These are phyloP conservation scores for Drosophila sordidula DNA, from an alignment of 2,888 invertebrate species.

Conservation along the genomic window DNA sequence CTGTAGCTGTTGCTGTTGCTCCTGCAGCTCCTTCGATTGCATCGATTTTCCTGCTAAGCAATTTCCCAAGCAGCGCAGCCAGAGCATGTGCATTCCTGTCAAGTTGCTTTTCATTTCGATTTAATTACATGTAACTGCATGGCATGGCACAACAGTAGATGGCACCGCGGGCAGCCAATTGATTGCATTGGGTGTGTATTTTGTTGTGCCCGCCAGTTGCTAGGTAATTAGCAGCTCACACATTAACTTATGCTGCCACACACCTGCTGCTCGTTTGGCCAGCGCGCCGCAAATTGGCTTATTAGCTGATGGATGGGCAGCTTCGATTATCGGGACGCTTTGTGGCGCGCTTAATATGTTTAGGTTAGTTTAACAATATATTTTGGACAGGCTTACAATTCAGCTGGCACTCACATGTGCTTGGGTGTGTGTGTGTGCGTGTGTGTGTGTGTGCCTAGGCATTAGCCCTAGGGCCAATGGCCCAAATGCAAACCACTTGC, in stretches of 20 bases:
- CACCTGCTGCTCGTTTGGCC: constrained; percentile 32
- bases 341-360: constrained; percentile 17
- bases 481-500: constrained; percentile 72
- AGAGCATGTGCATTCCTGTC: constrained; percentile 33
- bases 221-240: constrained; percentile 49
- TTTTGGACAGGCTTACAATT: constrained; percentile 36
- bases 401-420: constrained; percentile 3
- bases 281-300: constrained; percentile 26
- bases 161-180: constrained; percentile 53
- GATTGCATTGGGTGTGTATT: constrained; percentile 35
- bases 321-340: constrained; percentile 41
- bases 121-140: constrained; percentile 57
- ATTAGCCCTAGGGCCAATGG: constrained; percentile 54
- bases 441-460: constrained; percentile 18
- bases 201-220: constrained; percentile 48
- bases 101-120: constrained; percentile 65
- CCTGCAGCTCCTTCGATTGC: constrained; percentile 64
- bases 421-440: background rate
- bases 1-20: constrained; percentile 12
- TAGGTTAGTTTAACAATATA: constrained; percentile 23
- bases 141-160: constrained; percentile 12
- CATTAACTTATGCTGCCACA: constrained; percentile 56
- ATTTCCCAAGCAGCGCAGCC: constrained; percentile 31
- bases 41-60: constrained; percentile 69
- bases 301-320: constrained; percentile 11